These are phyloP conservation scores for Bufo gargarizans DNA, from an alignment of 2,113 vertebrate species.

Conservation along the genomic window DNA sequence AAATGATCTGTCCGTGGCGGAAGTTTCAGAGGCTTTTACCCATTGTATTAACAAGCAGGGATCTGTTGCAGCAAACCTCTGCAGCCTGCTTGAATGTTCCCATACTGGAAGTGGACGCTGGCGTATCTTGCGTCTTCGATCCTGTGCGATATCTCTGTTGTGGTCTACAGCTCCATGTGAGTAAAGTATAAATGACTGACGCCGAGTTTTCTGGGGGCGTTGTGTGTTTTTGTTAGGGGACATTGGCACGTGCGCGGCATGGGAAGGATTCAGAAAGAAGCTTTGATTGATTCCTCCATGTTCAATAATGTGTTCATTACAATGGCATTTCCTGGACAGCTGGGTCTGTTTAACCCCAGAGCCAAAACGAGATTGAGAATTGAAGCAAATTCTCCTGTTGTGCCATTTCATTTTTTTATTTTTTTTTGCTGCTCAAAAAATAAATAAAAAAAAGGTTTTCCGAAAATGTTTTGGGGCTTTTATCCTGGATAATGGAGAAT, in stretches of 20 bases:
- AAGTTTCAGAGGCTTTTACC: not conserved
- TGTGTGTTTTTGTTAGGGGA: conserved; percentile 42
- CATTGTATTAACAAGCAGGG: not conserved
- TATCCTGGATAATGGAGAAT: not conserved
- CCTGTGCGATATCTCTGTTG: not conserved
- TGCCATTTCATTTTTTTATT: conserved; percentile 25
- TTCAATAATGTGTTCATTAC: conserved; percentile 70
- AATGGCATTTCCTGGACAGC: conserved; percentile 79
- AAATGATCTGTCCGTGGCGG: not conserved
- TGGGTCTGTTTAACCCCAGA: conserved; percentile 70
- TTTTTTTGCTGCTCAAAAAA: conserved; percentile 1
- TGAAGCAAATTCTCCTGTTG: conserved; percentile 65
- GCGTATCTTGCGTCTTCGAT: not conserved
- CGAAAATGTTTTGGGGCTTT: conserved; percentile 14
- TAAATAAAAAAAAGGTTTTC: not conserved
- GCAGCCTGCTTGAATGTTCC: not conserved
- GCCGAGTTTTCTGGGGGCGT: conserved; percentile 16
- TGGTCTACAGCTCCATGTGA: not conserved
- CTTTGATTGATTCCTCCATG: conserved; percentile 64
- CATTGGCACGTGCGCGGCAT: conserved; percentile 59
- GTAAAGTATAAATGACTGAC: conserved; percentile 30
- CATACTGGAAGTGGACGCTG: not conserved
- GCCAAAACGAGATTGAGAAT: conserved; percentile 62
- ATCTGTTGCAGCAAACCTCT: not conserved
- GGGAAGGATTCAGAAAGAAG: conserved; percentile 63